phyloP scores from a whole-genome alignment of 2,888 invertebrate genomes.

The Drosophila cracens region DNA sequence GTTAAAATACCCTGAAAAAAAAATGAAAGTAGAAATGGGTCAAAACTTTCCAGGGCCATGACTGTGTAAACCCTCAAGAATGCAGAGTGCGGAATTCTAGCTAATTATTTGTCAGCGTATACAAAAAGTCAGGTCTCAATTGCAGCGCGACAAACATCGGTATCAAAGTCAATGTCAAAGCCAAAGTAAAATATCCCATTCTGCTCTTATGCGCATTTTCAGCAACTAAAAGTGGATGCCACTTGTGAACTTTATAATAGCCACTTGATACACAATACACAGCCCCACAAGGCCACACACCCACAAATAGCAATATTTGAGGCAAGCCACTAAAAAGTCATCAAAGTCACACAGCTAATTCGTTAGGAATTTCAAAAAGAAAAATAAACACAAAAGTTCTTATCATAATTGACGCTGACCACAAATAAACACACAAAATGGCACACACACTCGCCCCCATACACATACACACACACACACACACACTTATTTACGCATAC shows the following conservation, averaged over 20 bases:
- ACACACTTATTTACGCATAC: not conserved
- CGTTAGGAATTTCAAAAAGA: slow-evolving; percentile 29
- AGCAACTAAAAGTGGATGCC: slow-evolving; percentile 13
- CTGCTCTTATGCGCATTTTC: slow-evolving; percentile 17
- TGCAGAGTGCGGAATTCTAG: not conserved
- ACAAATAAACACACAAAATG: slow-evolving; percentile 14
- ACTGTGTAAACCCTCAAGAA: not conserved
- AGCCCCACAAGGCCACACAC: slow-evolving; percentile 1
- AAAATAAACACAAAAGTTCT: slow-evolving; percentile 11
- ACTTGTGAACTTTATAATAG: slow-evolving; percentile 36
- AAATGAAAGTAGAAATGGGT: not conserved
- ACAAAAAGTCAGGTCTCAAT: not conserved
- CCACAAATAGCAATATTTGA: not conserved
- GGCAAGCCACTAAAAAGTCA: slow-evolving; percentile 46
- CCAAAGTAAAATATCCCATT: slow-evolving; percentile 4
- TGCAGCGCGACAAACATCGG: not conserved
- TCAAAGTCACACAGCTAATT: slow-evolving; percentile 59
- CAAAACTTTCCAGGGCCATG: not conserved
- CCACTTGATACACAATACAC: slow-evolving; percentile 14
- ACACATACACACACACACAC: not conserved
- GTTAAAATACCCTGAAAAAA: not conserved
- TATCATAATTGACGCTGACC: slow-evolving; percentile 34
- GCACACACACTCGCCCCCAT: not conserved
- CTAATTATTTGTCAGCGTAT: not conserved
- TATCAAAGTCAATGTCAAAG: slow-evolving; percentile 3